Base-by-base conservation (phyloP, 2,113 vertebrate species). In the Centropus bengalensis region DNA sequence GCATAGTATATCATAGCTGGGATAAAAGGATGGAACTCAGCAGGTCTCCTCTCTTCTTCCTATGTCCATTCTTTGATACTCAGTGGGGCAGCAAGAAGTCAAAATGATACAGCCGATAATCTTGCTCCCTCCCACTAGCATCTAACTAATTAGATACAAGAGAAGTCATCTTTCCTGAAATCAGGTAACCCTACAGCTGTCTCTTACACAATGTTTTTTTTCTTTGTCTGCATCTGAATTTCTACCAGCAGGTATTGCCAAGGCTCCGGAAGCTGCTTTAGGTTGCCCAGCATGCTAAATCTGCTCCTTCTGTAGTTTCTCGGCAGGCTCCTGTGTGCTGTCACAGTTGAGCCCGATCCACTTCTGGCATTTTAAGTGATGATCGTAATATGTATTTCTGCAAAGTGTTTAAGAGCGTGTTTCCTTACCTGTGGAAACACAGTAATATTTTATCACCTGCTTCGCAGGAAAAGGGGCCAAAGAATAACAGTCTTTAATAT, bases 381-480 rank as follows among this genome's bases (percentile, higher is more conserved):
- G 94, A 97, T 96, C 23, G 81, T 97, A 96, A 95, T 96, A 95
- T 75, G 94, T 94, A 88, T 96, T 97, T 97, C 94, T 96, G 94
- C 88, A 51, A 90, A 95, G 96, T 96, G 95, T 96, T 96, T 95
- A 97, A 96, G 93, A 94, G 95, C 64, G 16, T 88, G 74, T 96
- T 97, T 97, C 94, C 95, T 97, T 97, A 97, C 96, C 94, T 97
- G 94, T 97, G 88, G 96, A 97, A 97, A 97, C 92, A 95, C 70
- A 86, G 89, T 97, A 94, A 96, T 97, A 97, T 97, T 97, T 97
- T 97, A 97, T 96, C 97, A 97, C 96, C 94, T 97, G 96, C 95
- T 86, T 97, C 3, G 8, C 86, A 94, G 95, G 94, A 97, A 96
- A 96, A 87, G 86, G 78, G 73, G 70, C 94, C 94, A 96, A 96